A percentile compares a stretch with the other conserved stretches of the same genome.
Evolutionary conservation across 2,113 vertebrate species (phyloP).

Genomic region (Sitta europaea): DNA sequence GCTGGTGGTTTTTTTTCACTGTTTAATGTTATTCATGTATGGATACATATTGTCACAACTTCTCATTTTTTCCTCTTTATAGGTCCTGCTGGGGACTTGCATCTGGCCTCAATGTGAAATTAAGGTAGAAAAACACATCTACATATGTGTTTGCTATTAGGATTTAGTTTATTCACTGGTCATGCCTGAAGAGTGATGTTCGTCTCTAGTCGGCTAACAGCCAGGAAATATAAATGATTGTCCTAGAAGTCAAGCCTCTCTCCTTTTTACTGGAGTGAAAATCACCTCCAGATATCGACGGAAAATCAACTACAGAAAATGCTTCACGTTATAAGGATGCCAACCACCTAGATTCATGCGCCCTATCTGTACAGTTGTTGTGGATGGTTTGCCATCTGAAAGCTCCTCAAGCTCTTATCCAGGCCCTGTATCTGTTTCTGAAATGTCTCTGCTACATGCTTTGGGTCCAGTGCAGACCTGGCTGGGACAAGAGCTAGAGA

Average conservation of each 20-base stretch:
- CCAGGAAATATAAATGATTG: conserved; percentile 80
- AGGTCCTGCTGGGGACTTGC: conserved; percentile 88
- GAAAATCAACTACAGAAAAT: conserved; percentile 78
- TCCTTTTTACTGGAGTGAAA: conserved; percentile 85
- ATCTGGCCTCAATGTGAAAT: conserved; percentile 85
- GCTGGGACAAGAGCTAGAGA: conserved; percentile 99
- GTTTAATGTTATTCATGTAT: conserved; percentile 24
- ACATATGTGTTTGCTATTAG: conserved; percentile 74
- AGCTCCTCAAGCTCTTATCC: conserved; percentile 83
- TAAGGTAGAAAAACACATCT: conserved; percentile 77
- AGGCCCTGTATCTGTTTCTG: conserved; percentile 83
- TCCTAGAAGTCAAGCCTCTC: conserved; percentile 83
- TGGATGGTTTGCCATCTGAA: conserved; percentile 90
- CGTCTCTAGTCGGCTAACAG: conserved; percentile 79
- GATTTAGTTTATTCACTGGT: conserved; percentile 79
- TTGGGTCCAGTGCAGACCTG: conserved; percentile 98
- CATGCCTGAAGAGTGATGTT: conserved; percentile 86
- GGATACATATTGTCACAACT: conserved; percentile 43
- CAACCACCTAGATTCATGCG: conserved; percentile 92
- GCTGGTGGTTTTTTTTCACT: background rate
- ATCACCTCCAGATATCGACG: conserved; percentile 77
- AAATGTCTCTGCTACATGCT: conserved; percentile 98
- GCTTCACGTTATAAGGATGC: conserved; percentile 82
- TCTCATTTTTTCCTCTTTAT: conserved; percentile 60
- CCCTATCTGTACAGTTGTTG: conserved; percentile 88